These are phyloP conservation scores for Dunckerocampus dactyliophorus DNA, from an alignment of 2,113 vertebrate genomes.

Conservation along the genomic window DNA sequence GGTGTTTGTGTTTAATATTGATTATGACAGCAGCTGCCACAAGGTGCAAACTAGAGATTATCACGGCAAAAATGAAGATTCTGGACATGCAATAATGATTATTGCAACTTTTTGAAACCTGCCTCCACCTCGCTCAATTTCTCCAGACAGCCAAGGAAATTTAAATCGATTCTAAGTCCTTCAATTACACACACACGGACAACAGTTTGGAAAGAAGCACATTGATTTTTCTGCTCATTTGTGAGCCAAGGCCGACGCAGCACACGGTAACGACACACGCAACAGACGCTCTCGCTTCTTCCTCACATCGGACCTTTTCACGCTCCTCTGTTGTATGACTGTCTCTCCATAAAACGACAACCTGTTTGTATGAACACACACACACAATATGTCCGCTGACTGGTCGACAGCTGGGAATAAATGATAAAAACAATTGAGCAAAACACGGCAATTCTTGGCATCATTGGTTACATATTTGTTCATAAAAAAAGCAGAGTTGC, in stretches of 20 bases:
- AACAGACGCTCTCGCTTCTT: conserved; percentile 4
- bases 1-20: conserved; percentile 12
- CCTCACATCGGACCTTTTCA: conserved; percentile 32
- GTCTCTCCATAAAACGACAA: conserved; percentile 36
- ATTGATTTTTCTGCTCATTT: conserved; percentile 65
- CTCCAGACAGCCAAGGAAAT: conserved; percentile 60
- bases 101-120: conserved; percentile 55
- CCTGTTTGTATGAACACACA: conserved; percentile 21
- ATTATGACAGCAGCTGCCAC: conserved; percentile 20
- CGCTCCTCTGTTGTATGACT: conserved; percentile 11
- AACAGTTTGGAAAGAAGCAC: conserved; percentile 54
- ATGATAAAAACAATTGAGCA: conserved; percentile 53
- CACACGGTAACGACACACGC: conserved; percentile 9
- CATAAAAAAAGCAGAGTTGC: conserved; percentile 65
- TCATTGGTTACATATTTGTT: conserved; percentile 56
- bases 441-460: conserved; percentile 45
- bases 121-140: conserved; percentile 46
- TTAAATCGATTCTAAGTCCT: conserved; percentile 69
- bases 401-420: conserved; percentile 26
- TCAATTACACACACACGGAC: conserved; percentile 64
- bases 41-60: conserved; percentile 31
- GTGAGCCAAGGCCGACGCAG: conserved; percentile 48
- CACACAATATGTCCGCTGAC: conserved; percentile 14
- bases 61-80: conserved; percentile 36
- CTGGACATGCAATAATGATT: conserved; percentile 17